Base-by-base conservation (phyloP, 2,888 invertebrate genomes). In the Clitarchus hookeri region DNA sequence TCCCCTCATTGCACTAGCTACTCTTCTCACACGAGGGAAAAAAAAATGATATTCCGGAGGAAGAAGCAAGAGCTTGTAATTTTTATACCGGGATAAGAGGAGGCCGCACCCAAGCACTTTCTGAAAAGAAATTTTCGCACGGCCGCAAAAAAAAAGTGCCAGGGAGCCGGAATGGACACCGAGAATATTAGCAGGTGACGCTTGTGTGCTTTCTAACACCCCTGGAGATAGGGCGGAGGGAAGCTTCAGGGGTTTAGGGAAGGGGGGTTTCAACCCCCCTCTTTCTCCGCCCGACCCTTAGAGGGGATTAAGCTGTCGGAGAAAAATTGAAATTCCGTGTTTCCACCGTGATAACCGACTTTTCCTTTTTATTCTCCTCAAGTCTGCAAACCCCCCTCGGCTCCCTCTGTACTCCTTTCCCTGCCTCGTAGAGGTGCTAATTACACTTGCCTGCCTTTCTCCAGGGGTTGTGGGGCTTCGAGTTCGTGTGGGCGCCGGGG, bases 311-410 rank as follows among this genome's bases (percentile, higher is more conserved):
- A 53, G 65, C 86, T 54, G 85, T 26, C 84, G 85, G 65, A 85
- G 83, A 86, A 86, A 86, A 86, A 86, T 86, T 86, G 86, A 86
- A 86, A 86, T 86, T 86, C 86, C 86, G 85, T 86, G 86, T 86
- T 85, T 85, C 44, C 83, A 82, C 83, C 83, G 85, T 84, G 86
- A 85, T 85, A 84, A 85, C 86, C 86, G 53, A 27, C 48, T 84
- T 44, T 84, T 84, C 44, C 48, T 84, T 44, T 44, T 85, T 79
- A 79, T 53, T 85, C 85, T 78, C 85, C 78, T 85, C 79, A 48
- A 85, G 44, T 79, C 85, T 65, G 27, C 44, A 65, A n/a, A 36
- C 25, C 79, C 27, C 27, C 26, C 65, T 36, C 78, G 77, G 27
- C 85, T 48, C 44, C 85, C 23, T 48, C 79, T 36, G 19, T 48